Evolutionary conservation across 2,113 vertebrate genomes (phyloP).

Genomic region (Brienomyrus brachyistius): DNA sequence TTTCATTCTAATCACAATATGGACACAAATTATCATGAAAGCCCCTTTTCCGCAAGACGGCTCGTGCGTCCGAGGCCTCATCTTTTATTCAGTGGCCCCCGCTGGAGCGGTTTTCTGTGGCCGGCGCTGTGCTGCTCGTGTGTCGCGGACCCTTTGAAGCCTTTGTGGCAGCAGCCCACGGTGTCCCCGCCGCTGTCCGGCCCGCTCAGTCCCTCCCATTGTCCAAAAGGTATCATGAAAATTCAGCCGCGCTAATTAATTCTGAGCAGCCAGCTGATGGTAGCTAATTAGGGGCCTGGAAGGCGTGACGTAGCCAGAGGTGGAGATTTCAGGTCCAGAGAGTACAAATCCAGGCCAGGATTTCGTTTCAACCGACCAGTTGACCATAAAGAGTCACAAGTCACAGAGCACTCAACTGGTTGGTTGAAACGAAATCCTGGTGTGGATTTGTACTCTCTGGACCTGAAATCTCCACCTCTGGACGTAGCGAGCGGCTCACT

Average conservation of each 20-base stretch:
- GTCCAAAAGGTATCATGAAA: conserved; percentile 1
- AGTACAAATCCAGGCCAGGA: no score
- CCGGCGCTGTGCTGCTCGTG: background rate
- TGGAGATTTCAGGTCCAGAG: no score
- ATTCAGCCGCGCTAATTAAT: conserved; percentile 21
- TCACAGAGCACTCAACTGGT: no score
- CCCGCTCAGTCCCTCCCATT: conserved; percentile 20
- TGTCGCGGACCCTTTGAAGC: conserved; percentile 26
- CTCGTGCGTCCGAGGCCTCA: background rate
- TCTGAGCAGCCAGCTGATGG: conserved; percentile 5
- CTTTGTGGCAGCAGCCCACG: background rate
- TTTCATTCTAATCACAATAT: background rate
- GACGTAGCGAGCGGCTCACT: background rate
- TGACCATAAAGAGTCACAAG: no score
- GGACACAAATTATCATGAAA: background rate
- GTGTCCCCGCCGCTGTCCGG: background rate
- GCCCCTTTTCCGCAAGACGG: background rate
- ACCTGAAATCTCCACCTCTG: no score
- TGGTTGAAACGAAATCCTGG: no score
- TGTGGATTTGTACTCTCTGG: no score
- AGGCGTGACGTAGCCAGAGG: background rate
- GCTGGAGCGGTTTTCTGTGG: background rate
- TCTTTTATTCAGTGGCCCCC: background rate
- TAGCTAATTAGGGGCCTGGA: background rate
- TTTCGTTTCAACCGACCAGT: no score